Conservation (phyloP, 1,140 invertebrate genomes). For the Lerema accius region DNA sequence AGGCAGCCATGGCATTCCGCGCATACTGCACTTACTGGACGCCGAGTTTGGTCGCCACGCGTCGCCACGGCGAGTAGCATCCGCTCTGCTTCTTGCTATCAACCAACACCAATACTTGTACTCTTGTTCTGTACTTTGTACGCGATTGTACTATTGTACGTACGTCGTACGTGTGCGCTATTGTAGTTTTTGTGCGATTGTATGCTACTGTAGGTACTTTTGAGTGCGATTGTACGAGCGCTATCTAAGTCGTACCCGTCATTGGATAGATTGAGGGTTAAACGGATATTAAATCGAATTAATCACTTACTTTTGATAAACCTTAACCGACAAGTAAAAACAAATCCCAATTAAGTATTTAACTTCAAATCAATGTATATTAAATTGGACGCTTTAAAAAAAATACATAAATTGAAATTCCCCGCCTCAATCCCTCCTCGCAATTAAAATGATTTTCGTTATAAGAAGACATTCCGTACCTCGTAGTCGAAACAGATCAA, state of each 20-base stretch:
- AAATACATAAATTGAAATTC: too few relatives aligned
- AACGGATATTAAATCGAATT: background rate
- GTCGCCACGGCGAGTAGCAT: conserved; percentile 94
- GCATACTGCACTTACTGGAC: conserved; percentile 91
- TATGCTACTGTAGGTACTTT: conserved; percentile 39
- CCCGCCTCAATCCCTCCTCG: conserved; percentile 58
- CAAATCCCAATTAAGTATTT: too few relatives aligned
- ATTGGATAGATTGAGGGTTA: conserved; percentile 28
- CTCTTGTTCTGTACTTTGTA: background rate
- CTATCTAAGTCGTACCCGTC: background rate
- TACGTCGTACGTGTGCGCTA: background rate
- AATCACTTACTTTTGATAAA: background rate
- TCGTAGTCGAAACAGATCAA: conserved; percentile 46
- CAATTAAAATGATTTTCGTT: conserved; percentile 31
- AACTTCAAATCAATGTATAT: too few relatives aligned
- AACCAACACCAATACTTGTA: conserved; percentile 51
- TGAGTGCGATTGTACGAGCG: conserved; percentile 26
- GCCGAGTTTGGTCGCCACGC: conserved; percentile 95
- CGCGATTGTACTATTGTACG: background rate
- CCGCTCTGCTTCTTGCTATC: conserved; percentile 85
- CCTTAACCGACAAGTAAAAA: too few relatives aligned
- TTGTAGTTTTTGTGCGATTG: conserved; percentile 40
- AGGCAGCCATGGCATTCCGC: conserved; percentile 55
- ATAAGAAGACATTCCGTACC: conserved; percentile 55
- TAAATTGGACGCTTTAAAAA: too few relatives aligned